Conservation (phyloP, 2,113 vertebrate genomes). For the Plotosus lineatus region DNA sequence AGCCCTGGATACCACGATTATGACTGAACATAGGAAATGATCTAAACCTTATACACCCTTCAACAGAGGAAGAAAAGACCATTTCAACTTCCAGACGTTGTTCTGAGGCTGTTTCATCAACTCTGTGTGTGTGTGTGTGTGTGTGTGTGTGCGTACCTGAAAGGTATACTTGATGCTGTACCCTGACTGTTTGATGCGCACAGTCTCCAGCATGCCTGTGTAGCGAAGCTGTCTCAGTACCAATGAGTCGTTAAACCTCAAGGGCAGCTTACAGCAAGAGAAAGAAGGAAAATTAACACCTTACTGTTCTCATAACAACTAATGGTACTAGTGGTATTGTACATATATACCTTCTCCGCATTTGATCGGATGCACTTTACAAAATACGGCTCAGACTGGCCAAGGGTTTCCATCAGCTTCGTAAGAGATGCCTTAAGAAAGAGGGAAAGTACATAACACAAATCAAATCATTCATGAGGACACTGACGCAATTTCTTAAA, state of each 20-base stretch:
- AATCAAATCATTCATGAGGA: neutral
- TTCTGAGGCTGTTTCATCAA: neutral
- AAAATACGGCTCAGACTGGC: constrained; percentile 96
- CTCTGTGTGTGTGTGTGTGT: neutral
- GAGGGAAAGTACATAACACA: constrained; percentile 11
- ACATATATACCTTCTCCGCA: constrained; percentile 87
- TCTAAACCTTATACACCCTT: constrained; percentile 32
- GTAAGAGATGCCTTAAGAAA: constrained; percentile 85
- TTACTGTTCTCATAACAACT: neutral
- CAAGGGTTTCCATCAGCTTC: constrained; percentile 97
- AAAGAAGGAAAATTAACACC: neutral
- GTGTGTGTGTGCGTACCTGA: constrained; percentile 75
- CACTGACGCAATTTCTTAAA: neutral
- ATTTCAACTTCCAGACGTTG: neutral
- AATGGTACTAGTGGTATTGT: neutral
- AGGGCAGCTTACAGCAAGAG: constrained; percentile 79
- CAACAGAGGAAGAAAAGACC: constrained; percentile 25
- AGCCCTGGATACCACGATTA: constrained; percentile 19
- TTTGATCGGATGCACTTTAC: constrained; percentile 99
- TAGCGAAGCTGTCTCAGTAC: constrained; percentile 96
- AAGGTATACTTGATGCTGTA: constrained; percentile 95
- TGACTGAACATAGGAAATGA: constrained; percentile 38
- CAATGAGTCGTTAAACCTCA: constrained; percentile 87
- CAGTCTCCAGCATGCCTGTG: constrained; percentile 97
- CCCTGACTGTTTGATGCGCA: constrained; percentile 93